Evolutionary conservation across 2,797 vertebrate genomes (phyloP), one percentile per base, ranked within the genome.

Genomic region (Clamator glandarius): DNA sequence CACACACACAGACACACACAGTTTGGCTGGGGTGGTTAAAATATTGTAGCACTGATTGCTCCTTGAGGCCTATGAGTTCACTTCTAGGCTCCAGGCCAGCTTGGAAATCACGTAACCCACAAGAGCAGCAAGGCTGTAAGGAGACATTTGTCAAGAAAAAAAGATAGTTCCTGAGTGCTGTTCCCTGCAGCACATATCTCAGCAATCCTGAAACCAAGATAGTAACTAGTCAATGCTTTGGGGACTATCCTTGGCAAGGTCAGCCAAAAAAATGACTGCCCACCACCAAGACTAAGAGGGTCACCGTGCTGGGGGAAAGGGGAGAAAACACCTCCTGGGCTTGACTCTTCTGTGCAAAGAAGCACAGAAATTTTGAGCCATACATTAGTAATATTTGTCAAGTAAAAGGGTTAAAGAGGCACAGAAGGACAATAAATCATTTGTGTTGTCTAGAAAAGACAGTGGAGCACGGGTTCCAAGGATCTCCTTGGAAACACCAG

Each of bases 41-140:
- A 74, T 35, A 58, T 80, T 72, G 41, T 70, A 90, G 75, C 68
- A 76, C 91, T 94, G 92, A 94, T 17, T 95, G 90, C 95, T 97
- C 94, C 91, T 95, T 46, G 59, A 96, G 94, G 88, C 72, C 84
- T 58, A 78, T 94, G 94, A 96, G 94, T 94, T 97, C 92, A 92
- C 92, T 95, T 94, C 94, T 85, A 96, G 96, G 92, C 87, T 91
- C 25, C 57, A 36, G 4, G 94, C 94, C 95, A 96, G 94, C 66
- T 72, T 92, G 86, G 82, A 95, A 96, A 96, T 96, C 95, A 83
- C 84, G 85, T 46, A 87, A 94, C 61, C 81, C 82, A 84, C 48
- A 51, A 20, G 59, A 96, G 63, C 81, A 92, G 70, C 68, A 82
- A 92, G 88, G 81, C 80, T 96, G 90, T 74, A 74, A 86, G 69